Base-by-base conservation (phyloP, 2,888 invertebrate genomes). In the Standfussiana lucernea region DNA sequence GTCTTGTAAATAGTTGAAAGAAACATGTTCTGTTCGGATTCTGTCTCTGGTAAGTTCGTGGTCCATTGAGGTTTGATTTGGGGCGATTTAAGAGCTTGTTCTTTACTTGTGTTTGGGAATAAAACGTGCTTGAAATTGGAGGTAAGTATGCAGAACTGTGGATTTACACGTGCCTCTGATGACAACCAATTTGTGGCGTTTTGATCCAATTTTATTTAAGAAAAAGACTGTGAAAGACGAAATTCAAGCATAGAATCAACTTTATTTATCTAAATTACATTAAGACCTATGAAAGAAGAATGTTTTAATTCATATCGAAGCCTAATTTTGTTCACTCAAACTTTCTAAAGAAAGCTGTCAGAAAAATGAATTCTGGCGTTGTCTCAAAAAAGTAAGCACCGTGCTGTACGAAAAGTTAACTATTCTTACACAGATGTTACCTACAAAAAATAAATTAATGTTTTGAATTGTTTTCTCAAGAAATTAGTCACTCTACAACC, bases 11-110 rank as follows among this genome's bases (percentile, higher is more conserved):
- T 89, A 88, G 88, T 89, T 85, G 75, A 89, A 88, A 76, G 81
- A 78, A 77, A 85, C 81, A 81, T 79, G 83, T 79, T 80, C 79
- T 83, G 84, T 87, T 79, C 77, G 82, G 80, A 80, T 85, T 85
- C 83, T 79, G 84, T 82, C 79, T 77, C 75, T 79, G 80, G 80
- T 28, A 86, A 89, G 76, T 85, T 86, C 80, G 86, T 88, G 83
- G 86, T 86, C 89, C 84, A 80, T 73, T 73, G 91, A 89, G 90
- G 86, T 90, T 90, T 88, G 86, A 87, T 87, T 86, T 85, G 82
- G 80, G 86, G 84, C 82, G 87, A 88, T 90, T 90, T 90, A 86
- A 90, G 88, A 91, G 86, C 82, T 79, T 85, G 77, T 86, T 87
- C 78, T 79, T 90, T 87, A 85, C 71, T 77, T 77, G 68, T 83